Conservation (phyloP, 2,113 vertebrate genomes). For the Chaetops frenatus region DNA sequence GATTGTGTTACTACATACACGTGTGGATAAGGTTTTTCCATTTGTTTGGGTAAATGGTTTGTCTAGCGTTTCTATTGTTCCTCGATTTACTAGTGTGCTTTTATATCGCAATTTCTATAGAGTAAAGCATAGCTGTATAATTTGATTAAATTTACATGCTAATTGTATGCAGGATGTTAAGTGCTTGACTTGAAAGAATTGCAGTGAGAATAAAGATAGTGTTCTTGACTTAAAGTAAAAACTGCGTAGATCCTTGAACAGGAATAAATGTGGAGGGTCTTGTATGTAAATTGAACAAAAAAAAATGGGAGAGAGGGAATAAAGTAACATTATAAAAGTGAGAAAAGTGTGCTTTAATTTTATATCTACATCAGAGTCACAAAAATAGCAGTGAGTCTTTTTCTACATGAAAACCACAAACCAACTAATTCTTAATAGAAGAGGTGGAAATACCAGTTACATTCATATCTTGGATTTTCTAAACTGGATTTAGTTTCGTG, state of each 20-base stretch:
- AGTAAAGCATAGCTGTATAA: neutral
- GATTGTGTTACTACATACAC: neutral
- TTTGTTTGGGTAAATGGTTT: neutral
- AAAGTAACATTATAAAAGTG: neutral
- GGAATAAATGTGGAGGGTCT: neutral
- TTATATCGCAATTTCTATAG: conserved; percentile 5
- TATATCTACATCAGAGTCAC: neutral
- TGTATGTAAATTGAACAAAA: neutral
- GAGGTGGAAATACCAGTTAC: neutral
- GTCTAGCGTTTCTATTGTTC: neutral
- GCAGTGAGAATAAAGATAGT: conserved; percentile 36
- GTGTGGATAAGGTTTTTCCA: neutral
- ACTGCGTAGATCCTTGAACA: neutral
- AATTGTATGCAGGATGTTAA: neutral
- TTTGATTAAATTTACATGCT: neutral
- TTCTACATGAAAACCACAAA: neutral
- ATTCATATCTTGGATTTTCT: neutral
- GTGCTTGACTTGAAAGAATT: neutral
- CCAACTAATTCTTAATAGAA: neutral
- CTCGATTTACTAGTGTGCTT: neutral
- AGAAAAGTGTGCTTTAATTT: conserved; percentile 2
- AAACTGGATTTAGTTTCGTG: neutral
- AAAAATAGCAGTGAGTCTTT: neutral
- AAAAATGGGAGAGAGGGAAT: neutral
- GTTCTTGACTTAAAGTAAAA: conserved; percentile 11